phyloP scores from a whole-genome alignment of 2,888 invertebrate genomes.

The Cataglyphis livida region DNA sequence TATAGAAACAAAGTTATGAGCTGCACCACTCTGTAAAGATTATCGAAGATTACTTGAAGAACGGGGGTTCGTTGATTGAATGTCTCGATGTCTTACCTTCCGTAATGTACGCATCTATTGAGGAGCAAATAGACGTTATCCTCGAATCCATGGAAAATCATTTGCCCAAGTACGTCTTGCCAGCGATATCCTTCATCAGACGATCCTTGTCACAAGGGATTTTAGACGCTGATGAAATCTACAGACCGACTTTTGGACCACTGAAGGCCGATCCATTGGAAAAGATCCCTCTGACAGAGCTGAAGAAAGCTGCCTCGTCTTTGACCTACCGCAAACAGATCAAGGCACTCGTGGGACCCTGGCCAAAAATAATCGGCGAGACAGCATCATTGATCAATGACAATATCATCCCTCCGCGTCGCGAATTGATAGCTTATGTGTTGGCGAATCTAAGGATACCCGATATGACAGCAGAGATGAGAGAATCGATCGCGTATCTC shows the following conservation, averaged over 20 bases:
- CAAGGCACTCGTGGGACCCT: background rate
- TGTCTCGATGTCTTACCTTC: conserved; percentile 40
- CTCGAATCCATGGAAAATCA: conserved; percentile 46
- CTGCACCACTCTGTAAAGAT: conserved; percentile 47
- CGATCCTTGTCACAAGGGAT: background rate
- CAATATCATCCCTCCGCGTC: conserved; percentile 11
- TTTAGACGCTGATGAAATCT: conserved; percentile 42
- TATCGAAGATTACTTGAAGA: conserved; percentile 45
- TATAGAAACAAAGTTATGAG: conserved; percentile 44
- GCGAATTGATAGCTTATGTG: conserved; percentile 40
- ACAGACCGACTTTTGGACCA: conserved; percentile 42
- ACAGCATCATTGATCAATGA: conserved; percentile 6
- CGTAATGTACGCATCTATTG: conserved; percentile 27
- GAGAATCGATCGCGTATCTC: conserved; percentile 4
- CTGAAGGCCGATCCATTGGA: conserved; percentile 43
- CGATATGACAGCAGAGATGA: conserved; percentile 6
- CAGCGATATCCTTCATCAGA: conserved; percentile 33
- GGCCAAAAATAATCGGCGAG: conserved; percentile 40
- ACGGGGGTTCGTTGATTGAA: conserved; percentile 51
- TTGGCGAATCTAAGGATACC: conserved; percentile 45
- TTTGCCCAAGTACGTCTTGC: conserved; percentile 32
- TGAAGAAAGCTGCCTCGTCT: conserved; percentile 20
- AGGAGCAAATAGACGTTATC: conserved; percentile 43
- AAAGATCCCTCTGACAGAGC: conserved; percentile 34
- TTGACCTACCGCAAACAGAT: background rate